Conservation (phyloP, 2,888 invertebrate genomes). For the Spicauda simplicius region DNA sequence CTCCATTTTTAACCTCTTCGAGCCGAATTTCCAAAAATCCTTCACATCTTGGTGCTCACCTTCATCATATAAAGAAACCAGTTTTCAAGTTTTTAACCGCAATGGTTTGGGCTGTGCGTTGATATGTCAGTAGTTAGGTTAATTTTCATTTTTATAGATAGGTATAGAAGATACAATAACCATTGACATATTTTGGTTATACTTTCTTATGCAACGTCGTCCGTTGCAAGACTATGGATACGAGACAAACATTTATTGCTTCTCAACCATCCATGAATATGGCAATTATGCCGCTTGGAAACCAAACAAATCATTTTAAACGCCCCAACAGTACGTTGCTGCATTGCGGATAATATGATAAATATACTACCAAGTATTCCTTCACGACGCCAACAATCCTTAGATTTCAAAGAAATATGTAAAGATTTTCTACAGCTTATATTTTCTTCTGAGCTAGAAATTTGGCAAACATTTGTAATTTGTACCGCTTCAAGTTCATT, state of each 20-base stretch:
- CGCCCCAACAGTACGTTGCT: constrained; percentile 56
- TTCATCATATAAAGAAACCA: too few relatives aligned
- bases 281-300: constrained; percentile 64
- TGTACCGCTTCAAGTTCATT: constrained; percentile 31
- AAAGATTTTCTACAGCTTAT: constrained; percentile 31
- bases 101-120: too few relatives aligned
- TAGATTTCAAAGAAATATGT: constrained; percentile 35
- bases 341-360: constrained; percentile 66
- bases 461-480: constrained; percentile 35
- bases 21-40: too few relatives aligned
- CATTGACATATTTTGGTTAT: constrained; percentile 17
- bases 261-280: constrained; percentile 56
- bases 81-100: too few relatives aligned
- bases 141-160: too few relatives aligned
- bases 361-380: constrained; percentile 42
- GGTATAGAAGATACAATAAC: too few relatives aligned
- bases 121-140: too few relatives aligned
- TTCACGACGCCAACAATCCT: constrained; percentile 35
- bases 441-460: constrained; percentile 34
- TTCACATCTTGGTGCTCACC: too few relatives aligned
- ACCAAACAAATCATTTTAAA: constrained; percentile 74
- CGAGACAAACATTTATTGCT: constrained; percentile 55
- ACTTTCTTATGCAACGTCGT: constrained; percentile 1
- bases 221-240: constrained; percentile 15
- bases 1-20: too few relatives aligned